Percentiles rank a stretch among this genome's conserved stretches.
Conservation (phyloP, 1,140 invertebrate species). For the Halyomorpha halys region DNA sequence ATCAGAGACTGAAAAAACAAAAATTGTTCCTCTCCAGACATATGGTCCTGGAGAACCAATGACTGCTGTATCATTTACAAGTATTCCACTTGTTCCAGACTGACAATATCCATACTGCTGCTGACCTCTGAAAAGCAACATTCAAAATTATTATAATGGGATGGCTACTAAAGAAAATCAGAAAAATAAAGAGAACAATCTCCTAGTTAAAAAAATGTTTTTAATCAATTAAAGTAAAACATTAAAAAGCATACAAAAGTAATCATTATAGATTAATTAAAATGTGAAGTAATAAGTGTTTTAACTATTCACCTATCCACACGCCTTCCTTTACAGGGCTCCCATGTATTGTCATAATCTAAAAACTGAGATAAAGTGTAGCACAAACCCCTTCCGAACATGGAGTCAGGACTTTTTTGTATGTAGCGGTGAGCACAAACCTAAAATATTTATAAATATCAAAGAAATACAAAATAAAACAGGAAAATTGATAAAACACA, state of each 20-base stretch:
- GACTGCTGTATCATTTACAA: constrained; percentile 64
- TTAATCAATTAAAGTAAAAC: too few relatives aligned
- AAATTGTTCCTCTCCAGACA: constrained; percentile 81
- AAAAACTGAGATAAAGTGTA: constrained; percentile 70
- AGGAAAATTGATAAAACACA: too few relatives aligned
- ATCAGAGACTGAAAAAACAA: constrained; percentile 61
- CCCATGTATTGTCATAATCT: constrained; percentile 55
- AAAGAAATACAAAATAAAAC: too few relatives aligned
- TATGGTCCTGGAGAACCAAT: constrained; percentile 78
- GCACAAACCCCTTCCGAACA: constrained; percentile 80
- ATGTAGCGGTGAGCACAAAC: constrained; percentile 87
- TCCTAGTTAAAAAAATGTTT: too few relatives aligned
- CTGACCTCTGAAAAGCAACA: constrained; percentile 50
- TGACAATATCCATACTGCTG: constrained; percentile 85
- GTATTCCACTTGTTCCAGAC: constrained; percentile 73
- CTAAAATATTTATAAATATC: constrained; percentile 37
- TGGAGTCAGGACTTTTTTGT: constrained; percentile 47
- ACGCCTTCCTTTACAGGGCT: constrained; percentile 69
- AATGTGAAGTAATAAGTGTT: neutral
- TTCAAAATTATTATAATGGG: too few relatives aligned
- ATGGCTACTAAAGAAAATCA: too few relatives aligned
- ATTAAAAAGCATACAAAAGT: too few relatives aligned
- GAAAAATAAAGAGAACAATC: too few relatives aligned
- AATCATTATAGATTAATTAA: too few relatives aligned
- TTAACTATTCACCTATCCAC: constrained; percentile 47